Base-by-base conservation (phyloP, 2,113 vertebrate species). In the Macrotus californicus region DNA sequence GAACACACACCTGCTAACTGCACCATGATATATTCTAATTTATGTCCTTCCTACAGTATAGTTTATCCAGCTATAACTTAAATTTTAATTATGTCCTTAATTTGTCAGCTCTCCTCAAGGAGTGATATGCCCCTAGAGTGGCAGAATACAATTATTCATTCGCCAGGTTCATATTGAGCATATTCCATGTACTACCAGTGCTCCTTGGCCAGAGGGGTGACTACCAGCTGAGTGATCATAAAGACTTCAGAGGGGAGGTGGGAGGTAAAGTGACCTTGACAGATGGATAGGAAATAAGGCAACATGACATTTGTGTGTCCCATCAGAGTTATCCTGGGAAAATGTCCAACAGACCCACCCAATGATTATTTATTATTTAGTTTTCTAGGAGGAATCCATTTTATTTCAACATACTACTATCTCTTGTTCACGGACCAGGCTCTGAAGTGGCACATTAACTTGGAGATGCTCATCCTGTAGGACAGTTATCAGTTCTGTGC, bases 41-140 rank as follows among this genome's bases (percentile, higher is more conserved):
- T 97, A 93, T 94, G 91, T 95, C 56, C 89, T 52, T 95, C 82
- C 66, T 89, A 93, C 64, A 80, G 69, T 80, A 79, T 39, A 56
- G 86, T 94, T 97, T 96, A 80, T 90, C 59, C 48, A 94, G 87
- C 91, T 94, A 81, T 94, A 95, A 97, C 95, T 97, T 96, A 95
- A 95, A 96, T 93, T 97, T 96, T 93, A 97, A 97, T 96, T 96
- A 96, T 95, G 79, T 91, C 95, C 95, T 91, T 96, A 97, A 97
- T 97, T 97, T 96, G 83, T 52, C 94, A 95, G 95, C 93, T 97
- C 82, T 97, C 91, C n/a, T 95, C 91, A 94, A 97, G 75, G 56
- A 96, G 77, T 83, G 89, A 83, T 97, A 93, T 91, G 94, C 69
- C 96, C 82, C 69, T 50, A 43, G 82, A 91, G 77, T 80, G 75